phyloP scores from a whole-genome alignment of 2,113 vertebrate species.

The Pachyramphus minor region DNA sequence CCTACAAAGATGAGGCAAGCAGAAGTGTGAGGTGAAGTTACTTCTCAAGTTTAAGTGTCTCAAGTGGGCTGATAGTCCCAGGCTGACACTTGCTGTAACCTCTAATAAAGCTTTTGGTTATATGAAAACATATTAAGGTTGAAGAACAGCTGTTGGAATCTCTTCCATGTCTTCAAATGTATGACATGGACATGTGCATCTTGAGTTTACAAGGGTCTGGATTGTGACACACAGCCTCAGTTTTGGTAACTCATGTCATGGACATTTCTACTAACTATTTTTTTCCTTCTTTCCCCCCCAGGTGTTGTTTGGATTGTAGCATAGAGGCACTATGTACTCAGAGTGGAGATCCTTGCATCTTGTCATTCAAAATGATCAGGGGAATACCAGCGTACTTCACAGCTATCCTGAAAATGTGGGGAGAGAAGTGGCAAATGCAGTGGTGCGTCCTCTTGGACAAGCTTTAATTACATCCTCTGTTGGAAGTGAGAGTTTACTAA shows the following conservation, averaged over 20 bases:
- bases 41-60: neutral
- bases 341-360: conserved; percentile 97
- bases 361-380: conserved; percentile 93
- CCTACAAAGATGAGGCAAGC: neutral
- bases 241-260: neutral
- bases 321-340: conserved; percentile 89
- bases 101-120: neutral
- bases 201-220: neutral
- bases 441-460: conserved; percentile 90
- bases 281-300: conserved; percentile 26
- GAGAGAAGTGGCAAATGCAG: conserved; percentile 91
- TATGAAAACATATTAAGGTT: neutral
- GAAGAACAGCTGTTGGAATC: neutral
- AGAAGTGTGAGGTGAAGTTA: neutral
- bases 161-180: neutral
- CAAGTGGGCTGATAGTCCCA: neutral
- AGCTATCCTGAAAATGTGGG: conserved; percentile 90
- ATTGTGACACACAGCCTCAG: neutral
- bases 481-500: conserved; percentile 87
- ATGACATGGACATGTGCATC: neutral
- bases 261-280: neutral
- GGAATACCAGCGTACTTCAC: conserved; percentile 94
- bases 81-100: neutral
- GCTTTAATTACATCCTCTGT: conserved; percentile 80
- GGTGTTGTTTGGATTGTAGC: conserved; percentile 69